Conservation (phyloP, 2,888 invertebrate genomes). For the Candidula unifasciata region DNA sequence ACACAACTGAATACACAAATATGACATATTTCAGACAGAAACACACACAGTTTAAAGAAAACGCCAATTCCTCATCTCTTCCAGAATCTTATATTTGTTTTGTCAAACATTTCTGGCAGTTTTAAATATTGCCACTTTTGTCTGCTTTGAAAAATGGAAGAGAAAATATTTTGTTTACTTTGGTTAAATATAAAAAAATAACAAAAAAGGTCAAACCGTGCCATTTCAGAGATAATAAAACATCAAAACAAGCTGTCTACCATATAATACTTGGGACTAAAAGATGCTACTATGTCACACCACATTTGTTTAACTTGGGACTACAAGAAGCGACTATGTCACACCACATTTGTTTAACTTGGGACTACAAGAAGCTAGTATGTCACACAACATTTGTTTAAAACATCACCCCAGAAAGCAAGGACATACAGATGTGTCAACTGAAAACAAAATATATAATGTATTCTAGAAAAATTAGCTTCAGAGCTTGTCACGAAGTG, state of each 20-base stretch:
- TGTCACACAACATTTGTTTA: background rate
- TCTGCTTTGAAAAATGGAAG: slow-evolving; percentile 1
- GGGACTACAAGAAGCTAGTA: background rate
- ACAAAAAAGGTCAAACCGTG: background rate
- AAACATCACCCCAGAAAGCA: background rate
- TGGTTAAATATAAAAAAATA: background rate
- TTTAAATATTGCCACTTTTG: background rate
- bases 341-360: background rate
- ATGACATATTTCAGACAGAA: background rate
- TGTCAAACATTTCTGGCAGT: background rate
- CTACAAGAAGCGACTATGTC: background rate
- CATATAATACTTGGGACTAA: background rate
- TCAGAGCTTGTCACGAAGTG: no score
- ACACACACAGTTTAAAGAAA: no score
- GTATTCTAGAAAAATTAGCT: no score
- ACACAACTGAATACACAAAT: background rate
- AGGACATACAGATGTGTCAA: no score
- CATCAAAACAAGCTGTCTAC: background rate
- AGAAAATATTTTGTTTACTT: background rate
- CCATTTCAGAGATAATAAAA: slow-evolving; percentile 1
- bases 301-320: background rate
- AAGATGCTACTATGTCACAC: background rate
- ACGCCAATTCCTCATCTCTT: background rate
- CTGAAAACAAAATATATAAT: no score
- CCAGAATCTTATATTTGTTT: background rate